Conservation (phyloP, 2,113 vertebrate genomes). For the Rhadina sibilatrix region DNA sequence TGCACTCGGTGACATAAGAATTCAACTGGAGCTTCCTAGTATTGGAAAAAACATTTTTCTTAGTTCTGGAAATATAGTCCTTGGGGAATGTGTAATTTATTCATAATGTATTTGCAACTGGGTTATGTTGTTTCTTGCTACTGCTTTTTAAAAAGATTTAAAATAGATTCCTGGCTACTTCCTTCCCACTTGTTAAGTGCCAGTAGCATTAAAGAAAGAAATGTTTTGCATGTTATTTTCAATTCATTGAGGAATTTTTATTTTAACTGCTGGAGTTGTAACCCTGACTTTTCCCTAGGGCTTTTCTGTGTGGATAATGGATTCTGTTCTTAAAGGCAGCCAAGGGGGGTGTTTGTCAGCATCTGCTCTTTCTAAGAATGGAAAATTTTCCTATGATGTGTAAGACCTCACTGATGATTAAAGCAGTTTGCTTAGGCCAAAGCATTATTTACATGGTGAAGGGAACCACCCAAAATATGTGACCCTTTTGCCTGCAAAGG, state of each 20-base stretch:
- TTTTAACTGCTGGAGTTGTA: background rate
- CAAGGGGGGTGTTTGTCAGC: background rate
- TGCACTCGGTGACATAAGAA: background rate
- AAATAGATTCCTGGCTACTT: background rate
- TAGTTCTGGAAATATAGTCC: background rate
- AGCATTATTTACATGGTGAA: conserved; percentile 52
- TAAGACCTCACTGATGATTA: conserved; percentile 3
- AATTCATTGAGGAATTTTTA: background rate
- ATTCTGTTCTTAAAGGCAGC: background rate
- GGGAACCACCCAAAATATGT: conserved; percentile 63
- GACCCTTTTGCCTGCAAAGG: background rate
- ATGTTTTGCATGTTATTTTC: background rate
- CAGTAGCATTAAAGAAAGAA: background rate
- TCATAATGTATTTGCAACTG: background rate
- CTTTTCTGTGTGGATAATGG: background rate
- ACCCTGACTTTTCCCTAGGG: background rate
- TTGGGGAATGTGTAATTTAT: background rate
- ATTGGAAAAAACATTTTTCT: background rate
- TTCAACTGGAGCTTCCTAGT: background rate
- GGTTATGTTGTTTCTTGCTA: background rate
- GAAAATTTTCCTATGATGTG: conserved; percentile 36
- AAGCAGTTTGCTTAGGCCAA: conserved; percentile 7
- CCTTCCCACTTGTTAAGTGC: background rate
- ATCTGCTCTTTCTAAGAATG: conserved; percentile 49
- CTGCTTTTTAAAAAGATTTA: background rate